Percentiles rank a stretch among this genome's conserved stretches.
phyloP scores from a whole-genome alignment of 2,888 invertebrate species.

The Branchinecta sandiegonensis region DNA sequence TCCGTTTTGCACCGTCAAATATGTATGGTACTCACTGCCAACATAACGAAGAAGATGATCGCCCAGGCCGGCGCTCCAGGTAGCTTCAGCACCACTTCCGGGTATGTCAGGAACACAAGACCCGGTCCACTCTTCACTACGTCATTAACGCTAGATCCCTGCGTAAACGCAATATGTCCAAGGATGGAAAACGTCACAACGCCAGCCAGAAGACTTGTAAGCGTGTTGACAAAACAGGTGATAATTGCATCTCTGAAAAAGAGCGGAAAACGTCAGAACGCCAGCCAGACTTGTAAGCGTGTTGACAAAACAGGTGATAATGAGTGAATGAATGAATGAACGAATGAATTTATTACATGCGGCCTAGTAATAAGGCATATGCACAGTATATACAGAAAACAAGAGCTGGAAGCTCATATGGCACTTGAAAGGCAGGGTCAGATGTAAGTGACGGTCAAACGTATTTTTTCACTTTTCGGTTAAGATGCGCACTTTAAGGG shows the following conservation, averaged over 20 bases:
- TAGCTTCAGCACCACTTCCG: constrained; percentile 55
- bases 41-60: constrained; percentile 56
- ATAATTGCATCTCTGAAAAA: constrained; percentile 49
- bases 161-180: constrained; percentile 49
- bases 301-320: constrained; percentile 54
- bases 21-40: constrained; percentile 38
- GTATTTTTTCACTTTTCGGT: too few relatives aligned
- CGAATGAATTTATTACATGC: too few relatives aligned
- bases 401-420: too few relatives aligned
- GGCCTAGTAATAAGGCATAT: too few relatives aligned
- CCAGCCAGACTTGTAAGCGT: constrained; percentile 54
- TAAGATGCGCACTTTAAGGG: too few relatives aligned
- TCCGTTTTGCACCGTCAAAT: too few relatives aligned
- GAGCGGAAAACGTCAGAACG: not conserved
- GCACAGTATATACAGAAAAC: too few relatives aligned
- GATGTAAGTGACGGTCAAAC: too few relatives aligned
- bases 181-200: constrained; percentile 60
- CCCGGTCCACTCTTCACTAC: constrained; percentile 51
- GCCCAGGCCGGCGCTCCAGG: constrained; percentile 57
- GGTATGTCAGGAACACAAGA: constrained; percentile 58
- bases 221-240: constrained; percentile 53
- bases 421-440: too few relatives aligned
- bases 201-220: constrained; percentile 56
- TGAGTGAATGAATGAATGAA: too few relatives aligned
- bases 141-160: constrained; percentile 38